phyloP scores from a whole-genome alignment of 2,888 invertebrate genomes.

The Heteromyza rotundicornis region DNA sequence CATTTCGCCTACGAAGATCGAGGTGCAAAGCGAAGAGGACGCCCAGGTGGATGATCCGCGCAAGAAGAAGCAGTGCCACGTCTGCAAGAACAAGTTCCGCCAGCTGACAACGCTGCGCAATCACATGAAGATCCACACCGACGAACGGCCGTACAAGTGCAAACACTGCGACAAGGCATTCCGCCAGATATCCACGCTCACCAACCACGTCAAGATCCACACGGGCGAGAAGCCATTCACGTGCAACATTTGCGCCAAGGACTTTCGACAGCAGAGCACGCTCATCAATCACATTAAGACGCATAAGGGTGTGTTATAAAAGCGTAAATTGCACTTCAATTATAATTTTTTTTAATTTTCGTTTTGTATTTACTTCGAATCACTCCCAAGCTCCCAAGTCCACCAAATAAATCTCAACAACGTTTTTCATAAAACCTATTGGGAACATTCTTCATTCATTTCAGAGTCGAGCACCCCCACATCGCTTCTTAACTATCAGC shows the following conservation, averaged over 20 bases:
- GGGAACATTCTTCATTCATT: background rate
- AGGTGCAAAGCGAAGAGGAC: slow-evolving; percentile 50
- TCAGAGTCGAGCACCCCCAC: slow-evolving; percentile 54
- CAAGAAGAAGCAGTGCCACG: slow-evolving; percentile 58
- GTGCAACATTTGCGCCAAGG: slow-evolving; percentile 57
- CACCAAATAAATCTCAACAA: too few relatives aligned
- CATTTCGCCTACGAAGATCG: slow-evolving; percentile 53
- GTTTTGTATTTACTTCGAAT: too few relatives aligned
- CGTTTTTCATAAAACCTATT: background rate
- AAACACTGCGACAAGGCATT: slow-evolving; percentile 57
- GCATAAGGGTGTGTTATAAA: slow-evolving; percentile 47
- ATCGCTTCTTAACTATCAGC: slow-evolving; percentile 54
- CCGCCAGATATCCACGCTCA: slow-evolving; percentile 56
- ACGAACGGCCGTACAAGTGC: slow-evolving; percentile 56
- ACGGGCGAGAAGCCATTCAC: slow-evolving; percentile 57
- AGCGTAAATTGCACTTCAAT: too few relatives aligned
- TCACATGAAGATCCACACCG: slow-evolving; percentile 58
- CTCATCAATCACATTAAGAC: slow-evolving; percentile 58
- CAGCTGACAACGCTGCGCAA: slow-evolving; percentile 56
- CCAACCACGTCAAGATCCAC: slow-evolving; percentile 56
- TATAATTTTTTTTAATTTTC: too few relatives aligned
- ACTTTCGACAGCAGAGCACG: slow-evolving; percentile 57
- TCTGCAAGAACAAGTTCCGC: slow-evolving; percentile 57
- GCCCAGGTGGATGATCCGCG: slow-evolving; percentile 55
- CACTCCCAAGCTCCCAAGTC: too few relatives aligned